Percentiles rank a stretch among this genome's conserved stretches.
Evolutionary conservation across 2,797 vertebrate genomes (phyloP).

Genomic region (Aulostomus chinensis): DNA sequence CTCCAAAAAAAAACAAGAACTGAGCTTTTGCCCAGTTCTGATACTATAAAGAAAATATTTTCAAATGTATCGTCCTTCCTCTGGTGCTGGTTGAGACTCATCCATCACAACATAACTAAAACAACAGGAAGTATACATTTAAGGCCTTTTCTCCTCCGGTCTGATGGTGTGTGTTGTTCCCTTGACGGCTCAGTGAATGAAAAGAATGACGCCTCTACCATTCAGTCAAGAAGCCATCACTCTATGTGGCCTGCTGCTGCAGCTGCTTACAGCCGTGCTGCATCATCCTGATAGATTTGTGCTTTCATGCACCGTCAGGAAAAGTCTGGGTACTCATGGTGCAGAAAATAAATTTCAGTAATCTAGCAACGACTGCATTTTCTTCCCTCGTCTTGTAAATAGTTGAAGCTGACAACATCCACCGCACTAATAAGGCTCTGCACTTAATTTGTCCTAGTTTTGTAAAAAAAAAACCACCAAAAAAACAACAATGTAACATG

Average conservation of each 20-base stretch:
- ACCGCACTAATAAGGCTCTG: slow-evolving; percentile 44
- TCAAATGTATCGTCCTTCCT: slow-evolving; percentile 16
- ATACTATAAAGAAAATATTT: slow-evolving; percentile 1
- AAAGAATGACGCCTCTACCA: background rate
- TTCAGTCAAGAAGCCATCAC: too few species aligned
- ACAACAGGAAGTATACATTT: slow-evolving; percentile 2
- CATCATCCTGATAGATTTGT: slow-evolving; percentile 30
- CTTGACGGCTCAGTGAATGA: slow-evolving; percentile 9
- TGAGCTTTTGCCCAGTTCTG: slow-evolving; percentile 1
- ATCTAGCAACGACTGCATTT: too few species aligned
- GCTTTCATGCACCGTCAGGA: slow-evolving; percentile 36
- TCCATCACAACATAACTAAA: slow-evolving; percentile 24
- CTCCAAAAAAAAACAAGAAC: background rate
- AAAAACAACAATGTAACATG: slow-evolving; percentile 42
- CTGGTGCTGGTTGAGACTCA: slow-evolving; percentile 23
- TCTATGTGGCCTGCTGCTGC: too few species aligned
- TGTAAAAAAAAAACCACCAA: slow-evolving; percentile 36
- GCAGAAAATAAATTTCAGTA: slow-evolving; percentile 25
- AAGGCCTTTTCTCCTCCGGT: too few species aligned
- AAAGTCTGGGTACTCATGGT: slow-evolving; percentile 21
- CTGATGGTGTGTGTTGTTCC: background rate
- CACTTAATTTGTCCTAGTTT: slow-evolving; percentile 54
- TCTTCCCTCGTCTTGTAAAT: slow-evolving; percentile 43
- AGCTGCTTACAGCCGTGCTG: slow-evolving; percentile 20
- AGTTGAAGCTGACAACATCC: slow-evolving; percentile 25